Evolutionary conservation across 2,888 invertebrate species (phyloP).

Genomic region (Thelaira solivaga): DNA sequence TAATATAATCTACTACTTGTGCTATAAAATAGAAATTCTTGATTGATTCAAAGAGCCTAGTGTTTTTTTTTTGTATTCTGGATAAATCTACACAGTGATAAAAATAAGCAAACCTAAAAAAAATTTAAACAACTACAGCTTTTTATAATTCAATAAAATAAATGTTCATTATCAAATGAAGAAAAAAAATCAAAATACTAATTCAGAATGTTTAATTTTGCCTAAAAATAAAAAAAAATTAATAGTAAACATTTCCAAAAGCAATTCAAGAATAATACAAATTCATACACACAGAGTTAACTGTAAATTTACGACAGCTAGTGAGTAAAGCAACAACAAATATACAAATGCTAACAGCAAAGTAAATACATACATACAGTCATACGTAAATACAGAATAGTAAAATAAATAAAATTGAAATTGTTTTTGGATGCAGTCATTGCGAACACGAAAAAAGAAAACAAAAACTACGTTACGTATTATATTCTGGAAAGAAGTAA

Average conservation of each 20-base stretch:
- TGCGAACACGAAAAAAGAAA: constrained; percentile 8
- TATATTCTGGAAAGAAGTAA: constrained; percentile 8
- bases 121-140: background rate
- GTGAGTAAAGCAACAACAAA: constrained; percentile 24
- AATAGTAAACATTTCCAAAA: constrained; percentile 28
- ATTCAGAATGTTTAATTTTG: constrained; percentile 27
- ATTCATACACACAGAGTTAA: constrained; percentile 33
- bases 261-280: constrained; percentile 11
- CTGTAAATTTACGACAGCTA: constrained; percentile 46
- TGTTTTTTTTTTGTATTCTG: background rate
- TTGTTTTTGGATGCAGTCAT: constrained; percentile 52
- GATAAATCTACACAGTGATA: background rate
- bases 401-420: constrained; percentile 47
- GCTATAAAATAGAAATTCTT: background rate
- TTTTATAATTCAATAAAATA: constrained; percentile 17
- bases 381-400: too few species aligned
- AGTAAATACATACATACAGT: too few species aligned
- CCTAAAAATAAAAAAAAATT: constrained; percentile 5
- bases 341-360: constrained; percentile 39
- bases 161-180: background rate
- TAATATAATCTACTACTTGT: background rate
- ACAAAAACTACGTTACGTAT: background rate
- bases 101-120: background rate
- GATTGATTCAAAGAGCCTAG: background rate
- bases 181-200: constrained; percentile 11